Base-by-base conservation (phyloP, 1,140 invertebrate genomes). In the Zaprionus gabonicus region DNA sequence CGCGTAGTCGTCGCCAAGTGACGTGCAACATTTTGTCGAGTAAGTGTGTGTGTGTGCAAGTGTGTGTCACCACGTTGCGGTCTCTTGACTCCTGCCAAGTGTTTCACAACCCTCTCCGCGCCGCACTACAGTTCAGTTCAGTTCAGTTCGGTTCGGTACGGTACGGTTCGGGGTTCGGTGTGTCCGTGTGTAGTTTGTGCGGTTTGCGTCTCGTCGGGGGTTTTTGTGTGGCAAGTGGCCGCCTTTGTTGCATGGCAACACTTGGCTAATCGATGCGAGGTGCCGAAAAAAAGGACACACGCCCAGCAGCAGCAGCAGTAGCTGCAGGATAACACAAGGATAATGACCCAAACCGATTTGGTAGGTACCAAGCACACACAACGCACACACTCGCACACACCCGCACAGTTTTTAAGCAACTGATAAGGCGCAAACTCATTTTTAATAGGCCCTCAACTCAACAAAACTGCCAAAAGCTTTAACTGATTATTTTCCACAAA, bases 191-290 rank as follows among this genome's bases (percentile, higher is more conserved):
- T 77, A 73, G 75, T 44, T 77, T 68, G 27, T 77, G 75, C 64
- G 79, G 80, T 81, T 83, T 72, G 53, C 51, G 74, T 56, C 49
- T 66, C 44, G 46, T 34, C 28, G 28, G 27, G 65, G 69, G 69
- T 55, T 56, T 81, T 77, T 80, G 80, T 87, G 77, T 76, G 81
- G 56, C 80, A 82, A 81, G 77, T 85, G 79, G 82, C 51, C 77
- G 80, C 87, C 57, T 69, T 78, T 74, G 68, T 76, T 78, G 71
- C 82, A 86, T 90, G 82, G 84, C 86, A 91, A 91, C 82, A 88
- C 80, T 82, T 81, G 81, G 85, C 85, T 90, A 90, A 90, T 90
- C 85, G 85, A 90, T 90, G 41, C 41, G 85, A 90, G 81, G 81
- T 85, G 83, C 86, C 83, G 77, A 86, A 81, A 83, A 83, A 84